phyloP scores from a whole-genome alignment of 2,113 vertebrate genomes.

The Gopherus evgoodei region DNA sequence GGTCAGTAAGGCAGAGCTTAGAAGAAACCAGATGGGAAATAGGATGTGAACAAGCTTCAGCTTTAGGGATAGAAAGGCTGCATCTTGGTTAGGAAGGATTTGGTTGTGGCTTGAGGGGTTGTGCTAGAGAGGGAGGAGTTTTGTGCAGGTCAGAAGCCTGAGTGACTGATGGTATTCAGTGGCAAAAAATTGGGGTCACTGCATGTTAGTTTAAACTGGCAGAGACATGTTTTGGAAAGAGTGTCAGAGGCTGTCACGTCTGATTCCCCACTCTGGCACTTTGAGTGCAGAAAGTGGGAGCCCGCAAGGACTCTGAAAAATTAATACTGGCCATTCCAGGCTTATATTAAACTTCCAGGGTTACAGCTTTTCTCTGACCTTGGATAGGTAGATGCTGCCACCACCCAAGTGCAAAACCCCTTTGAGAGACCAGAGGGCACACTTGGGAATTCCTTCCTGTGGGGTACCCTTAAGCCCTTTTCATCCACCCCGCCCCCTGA shows the following conservation, averaged over 20 bases:
- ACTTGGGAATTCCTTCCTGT: too few relatives aligned
- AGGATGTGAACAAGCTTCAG: not conserved
- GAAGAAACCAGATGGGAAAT: not conserved
- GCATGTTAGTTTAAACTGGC: not conserved
- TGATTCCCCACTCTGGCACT: too few relatives aligned
- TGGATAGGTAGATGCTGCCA: too few relatives aligned
- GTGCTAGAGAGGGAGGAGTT: not conserved
- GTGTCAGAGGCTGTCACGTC: not conserved
- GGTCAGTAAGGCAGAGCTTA: not conserved
- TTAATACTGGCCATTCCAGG: too few relatives aligned
- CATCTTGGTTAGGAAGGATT: not conserved
- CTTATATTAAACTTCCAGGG: too few relatives aligned
- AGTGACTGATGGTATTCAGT: not conserved
- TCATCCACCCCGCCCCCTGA: too few relatives aligned
- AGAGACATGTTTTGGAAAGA: not conserved
- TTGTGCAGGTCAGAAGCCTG: not conserved
- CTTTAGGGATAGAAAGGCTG: not conserved
- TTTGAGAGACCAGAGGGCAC: too few relatives aligned
- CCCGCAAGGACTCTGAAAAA: too few relatives aligned
- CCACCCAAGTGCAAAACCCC: too few relatives aligned
- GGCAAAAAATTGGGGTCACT: not conserved
- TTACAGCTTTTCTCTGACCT: too few relatives aligned
- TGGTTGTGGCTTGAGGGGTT: not conserved
- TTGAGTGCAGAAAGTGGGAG: too few relatives aligned
- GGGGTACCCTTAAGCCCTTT: too few relatives aligned